Conservation (phyloP, 2,797 vertebrate species). For the Pantherophis vulpinus region DNA sequence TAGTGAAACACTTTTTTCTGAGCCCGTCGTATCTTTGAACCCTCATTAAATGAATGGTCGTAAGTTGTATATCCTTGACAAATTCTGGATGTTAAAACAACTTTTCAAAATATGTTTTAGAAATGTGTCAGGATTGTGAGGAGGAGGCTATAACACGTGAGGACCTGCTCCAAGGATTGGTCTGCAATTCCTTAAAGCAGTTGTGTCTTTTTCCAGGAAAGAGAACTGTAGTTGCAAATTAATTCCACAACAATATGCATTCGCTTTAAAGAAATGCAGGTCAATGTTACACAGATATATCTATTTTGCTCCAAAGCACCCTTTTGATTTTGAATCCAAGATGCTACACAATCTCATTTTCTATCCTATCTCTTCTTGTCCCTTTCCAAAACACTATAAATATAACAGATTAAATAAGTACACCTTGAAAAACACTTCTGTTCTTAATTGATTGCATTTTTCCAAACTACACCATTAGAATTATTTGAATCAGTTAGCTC, state of each 20-base stretch:
- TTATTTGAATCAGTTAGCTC: conserved; percentile 7
- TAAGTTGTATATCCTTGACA: background rate
- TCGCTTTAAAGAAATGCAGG: background rate
- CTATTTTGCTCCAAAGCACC: background rate
- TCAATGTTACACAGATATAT: background rate
- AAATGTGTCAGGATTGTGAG: background rate
- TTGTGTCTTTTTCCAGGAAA: background rate
- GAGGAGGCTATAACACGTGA: background rate
- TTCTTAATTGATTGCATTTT: background rate
- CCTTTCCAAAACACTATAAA: background rate
- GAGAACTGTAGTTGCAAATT: background rate
- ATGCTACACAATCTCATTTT: background rate
- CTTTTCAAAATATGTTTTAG: background rate
- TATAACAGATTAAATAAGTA: background rate
- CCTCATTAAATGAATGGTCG: no score
- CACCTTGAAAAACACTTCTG: background rate
- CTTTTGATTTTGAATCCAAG: background rate
- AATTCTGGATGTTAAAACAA: background rate
- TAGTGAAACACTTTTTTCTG: background rate
- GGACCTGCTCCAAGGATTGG: background rate
- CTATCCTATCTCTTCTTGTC: background rate
- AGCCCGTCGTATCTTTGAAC: background rate
- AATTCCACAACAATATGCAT: background rate
- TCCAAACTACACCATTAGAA: background rate
- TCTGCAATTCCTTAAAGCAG: background rate